A percentile compares a stretch with the other conserved stretches of the same genome.
Evolutionary conservation across 2,888 invertebrate genomes (phyloP).

Genomic region (Lithophane semibrunnea): DNA sequence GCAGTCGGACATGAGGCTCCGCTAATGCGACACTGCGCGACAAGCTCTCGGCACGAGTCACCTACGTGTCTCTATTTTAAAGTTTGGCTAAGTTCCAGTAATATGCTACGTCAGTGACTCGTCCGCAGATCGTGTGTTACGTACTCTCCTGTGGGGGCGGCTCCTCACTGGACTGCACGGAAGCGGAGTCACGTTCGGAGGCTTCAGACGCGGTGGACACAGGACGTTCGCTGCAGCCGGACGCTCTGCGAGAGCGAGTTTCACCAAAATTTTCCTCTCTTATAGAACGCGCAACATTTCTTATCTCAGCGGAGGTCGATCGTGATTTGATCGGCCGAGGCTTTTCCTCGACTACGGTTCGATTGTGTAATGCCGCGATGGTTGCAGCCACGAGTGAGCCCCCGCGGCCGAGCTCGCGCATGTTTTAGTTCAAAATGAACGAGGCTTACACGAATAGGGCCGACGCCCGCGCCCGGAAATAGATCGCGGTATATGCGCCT

Average conservation of each 20-base stretch:
- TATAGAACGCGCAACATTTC: slow-evolving; percentile 75
- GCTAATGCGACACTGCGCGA: slow-evolving; percentile 88
- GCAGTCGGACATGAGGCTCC: slow-evolving; percentile 89
- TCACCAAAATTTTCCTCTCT: slow-evolving; percentile 76
- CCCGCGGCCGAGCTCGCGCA: slow-evolving; percentile 90
- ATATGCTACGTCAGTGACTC: slow-evolving; percentile 87
- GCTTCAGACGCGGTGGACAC: slow-evolving; percentile 88
- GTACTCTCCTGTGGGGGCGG: slow-evolving; percentile 88
- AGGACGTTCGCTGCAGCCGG: slow-evolving; percentile 86
- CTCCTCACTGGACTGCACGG: slow-evolving; percentile 89
- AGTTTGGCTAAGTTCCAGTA: slow-evolving; percentile 89
- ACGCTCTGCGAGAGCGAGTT: slow-evolving; percentile 79
- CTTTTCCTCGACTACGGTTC: slow-evolving; percentile 82
- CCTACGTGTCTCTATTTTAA: slow-evolving; percentile 87
- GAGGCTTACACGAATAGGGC: slow-evolving; percentile 84
- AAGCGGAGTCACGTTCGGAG: slow-evolving; percentile 87
- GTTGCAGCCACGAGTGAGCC: slow-evolving; percentile 91
- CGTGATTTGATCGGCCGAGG: slow-evolving; percentile 80
- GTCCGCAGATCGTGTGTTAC: slow-evolving; percentile 84
- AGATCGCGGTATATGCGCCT: slow-evolving; percentile 85
- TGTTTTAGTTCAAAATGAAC: slow-evolving; percentile 89
- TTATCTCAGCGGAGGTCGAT: slow-evolving; percentile 75
- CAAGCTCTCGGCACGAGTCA: slow-evolving; percentile 87
- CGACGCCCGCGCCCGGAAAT: slow-evolving; percentile 89
- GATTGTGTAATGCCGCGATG: slow-evolving; percentile 87